Evolutionary conservation across 1,140 invertebrate species (phyloP).

Genomic region (Leptoteleia sp.): DNA sequence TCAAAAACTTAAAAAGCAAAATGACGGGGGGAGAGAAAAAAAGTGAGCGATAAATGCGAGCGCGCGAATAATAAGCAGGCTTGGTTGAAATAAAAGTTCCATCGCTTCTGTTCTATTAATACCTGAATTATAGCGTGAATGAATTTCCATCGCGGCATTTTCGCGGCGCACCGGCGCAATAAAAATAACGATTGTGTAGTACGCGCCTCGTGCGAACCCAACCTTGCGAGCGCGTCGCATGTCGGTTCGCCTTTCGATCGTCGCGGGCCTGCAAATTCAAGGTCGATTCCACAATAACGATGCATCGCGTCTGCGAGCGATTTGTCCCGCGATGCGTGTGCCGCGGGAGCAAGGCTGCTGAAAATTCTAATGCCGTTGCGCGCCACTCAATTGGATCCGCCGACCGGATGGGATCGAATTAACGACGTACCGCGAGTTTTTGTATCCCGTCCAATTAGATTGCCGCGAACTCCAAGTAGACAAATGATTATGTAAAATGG

Average conservation of each 20-base stretch:
- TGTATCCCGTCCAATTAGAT: slow-evolving; percentile 27
- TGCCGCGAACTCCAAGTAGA: slow-evolving; percentile 7
- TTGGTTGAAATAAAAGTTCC: slow-evolving; percentile 33
- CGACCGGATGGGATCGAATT: slow-evolving; percentile 27
- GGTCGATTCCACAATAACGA: slow-evolving; percentile 66
- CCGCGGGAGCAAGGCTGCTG: slow-evolving; percentile 33
- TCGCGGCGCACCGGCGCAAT: slow-evolving; percentile 61
- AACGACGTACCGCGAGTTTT: slow-evolving; percentile 9
- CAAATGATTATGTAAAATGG: slow-evolving; percentile 28
- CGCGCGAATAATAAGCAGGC: slow-evolving; percentile 7
- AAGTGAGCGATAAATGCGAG: not conserved
- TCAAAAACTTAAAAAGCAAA: too few relatives aligned
- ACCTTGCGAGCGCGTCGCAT: slow-evolving; percentile 60
- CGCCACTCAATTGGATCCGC: slow-evolving; percentile 27
- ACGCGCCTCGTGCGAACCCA: slow-evolving; percentile 62
- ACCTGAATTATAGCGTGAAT: slow-evolving; percentile 52
- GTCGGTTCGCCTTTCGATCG: slow-evolving; percentile 70
- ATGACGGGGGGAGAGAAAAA: too few relatives aligned
- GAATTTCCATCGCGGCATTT: slow-evolving; percentile 57
- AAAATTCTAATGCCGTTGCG: slow-evolving; percentile 39
- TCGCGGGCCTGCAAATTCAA: slow-evolving; percentile 71
- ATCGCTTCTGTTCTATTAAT: slow-evolving; percentile 44
- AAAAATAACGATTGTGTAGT: slow-evolving; percentile 67
- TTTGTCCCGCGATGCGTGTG: slow-evolving; percentile 40
- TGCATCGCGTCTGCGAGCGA: slow-evolving; percentile 56